Percentiles rank a stretch among this genome's conserved stretches.
These are phyloP conservation scores for Pygoscelis antarcticus DNA, from an alignment of 2,113 vertebrate genomes.

Conservation along the genomic window DNA sequence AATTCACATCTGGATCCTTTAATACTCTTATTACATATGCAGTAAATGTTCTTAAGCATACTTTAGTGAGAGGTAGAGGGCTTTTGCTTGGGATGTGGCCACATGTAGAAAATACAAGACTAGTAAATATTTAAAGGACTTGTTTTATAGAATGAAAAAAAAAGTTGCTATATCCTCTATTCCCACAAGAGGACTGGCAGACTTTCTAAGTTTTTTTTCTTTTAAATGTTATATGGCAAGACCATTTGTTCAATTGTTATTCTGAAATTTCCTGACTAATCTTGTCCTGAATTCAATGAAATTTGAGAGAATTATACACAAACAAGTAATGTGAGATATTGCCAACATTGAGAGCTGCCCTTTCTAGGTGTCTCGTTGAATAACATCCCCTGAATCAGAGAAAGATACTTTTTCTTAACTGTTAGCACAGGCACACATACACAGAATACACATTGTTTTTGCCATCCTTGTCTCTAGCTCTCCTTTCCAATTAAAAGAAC, in stretches of 20 bases:
- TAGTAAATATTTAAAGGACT: slow-evolving; percentile 48
- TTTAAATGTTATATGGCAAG: not conserved
- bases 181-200: slow-evolving; percentile 11
- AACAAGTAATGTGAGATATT: not conserved
- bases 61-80: slow-evolving; percentile 16
- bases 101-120: slow-evolving; percentile 29
- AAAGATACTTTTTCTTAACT: not conserved
- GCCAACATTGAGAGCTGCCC: not conserved
- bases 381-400: not conserved
- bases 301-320: not conserved
- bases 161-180: slow-evolving; percentile 2
- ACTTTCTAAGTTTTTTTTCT: not conserved
- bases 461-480: not conserved
- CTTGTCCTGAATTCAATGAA: not conserved
- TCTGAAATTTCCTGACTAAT: slow-evolving; percentile 20
- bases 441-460: not conserved
- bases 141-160: slow-evolving; percentile 48
- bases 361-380: not conserved
- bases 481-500: not conserved
- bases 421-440: rapidly evolving
- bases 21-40: slow-evolving; percentile 27
- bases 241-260: slow-evolving; percentile 13
- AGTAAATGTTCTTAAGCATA: not conserved
- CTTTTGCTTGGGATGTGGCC: slow-evolving; percentile 11
- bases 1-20: slow-evolving; percentile 62